phyloP scores from a whole-genome alignment of 2,888 invertebrate species.

The Seladonia tumulorum region DNA sequence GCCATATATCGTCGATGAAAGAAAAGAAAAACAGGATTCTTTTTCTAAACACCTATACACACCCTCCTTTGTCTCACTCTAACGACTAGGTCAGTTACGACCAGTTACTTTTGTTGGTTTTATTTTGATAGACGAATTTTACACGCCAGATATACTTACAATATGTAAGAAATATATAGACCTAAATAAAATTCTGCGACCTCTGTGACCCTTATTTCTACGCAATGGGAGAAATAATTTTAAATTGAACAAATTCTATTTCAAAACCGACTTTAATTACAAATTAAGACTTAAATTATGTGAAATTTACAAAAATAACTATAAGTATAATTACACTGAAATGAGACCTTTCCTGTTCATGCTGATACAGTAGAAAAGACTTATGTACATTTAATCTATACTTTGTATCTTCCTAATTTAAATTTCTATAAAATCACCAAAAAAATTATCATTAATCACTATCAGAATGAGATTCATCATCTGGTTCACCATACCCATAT shows the following conservation, averaged over 20 bases:
- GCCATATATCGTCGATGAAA: constrained; percentile 63
- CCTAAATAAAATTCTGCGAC: constrained; percentile 80
- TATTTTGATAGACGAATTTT: constrained; percentile 83
- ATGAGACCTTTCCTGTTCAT: not conserved
- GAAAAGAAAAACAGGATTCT: constrained; percentile 34
- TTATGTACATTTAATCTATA: constrained; percentile 2
- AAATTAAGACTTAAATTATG: not conserved
- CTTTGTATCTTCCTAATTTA: not conserved
- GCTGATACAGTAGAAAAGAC: not conserved
- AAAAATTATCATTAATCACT: not conserved
- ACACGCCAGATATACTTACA: constrained; percentile 81
- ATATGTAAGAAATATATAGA: constrained; percentile 82
- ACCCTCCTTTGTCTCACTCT: constrained; percentile 56
- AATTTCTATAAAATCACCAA: not conserved
- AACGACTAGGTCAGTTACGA: constrained; percentile 66
- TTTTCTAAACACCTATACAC: constrained; percentile 60
- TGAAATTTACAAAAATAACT: constrained; percentile 4
- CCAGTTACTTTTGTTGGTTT: constrained; percentile 79
- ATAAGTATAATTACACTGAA: not conserved
- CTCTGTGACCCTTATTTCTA: constrained; percentile 70
- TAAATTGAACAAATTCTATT: not conserved
- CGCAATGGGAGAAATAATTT: constrained; percentile 10
- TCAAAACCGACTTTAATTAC: constrained; percentile 16
- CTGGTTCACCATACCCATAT: not conserved
- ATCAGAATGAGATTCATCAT: constrained; percentile 1